A percentile compares a stretch with the other conserved stretches of the same genome.
Evolutionary conservation across 2,113 vertebrate species (phyloP).

Genomic region (Ursus arctos): DNA sequence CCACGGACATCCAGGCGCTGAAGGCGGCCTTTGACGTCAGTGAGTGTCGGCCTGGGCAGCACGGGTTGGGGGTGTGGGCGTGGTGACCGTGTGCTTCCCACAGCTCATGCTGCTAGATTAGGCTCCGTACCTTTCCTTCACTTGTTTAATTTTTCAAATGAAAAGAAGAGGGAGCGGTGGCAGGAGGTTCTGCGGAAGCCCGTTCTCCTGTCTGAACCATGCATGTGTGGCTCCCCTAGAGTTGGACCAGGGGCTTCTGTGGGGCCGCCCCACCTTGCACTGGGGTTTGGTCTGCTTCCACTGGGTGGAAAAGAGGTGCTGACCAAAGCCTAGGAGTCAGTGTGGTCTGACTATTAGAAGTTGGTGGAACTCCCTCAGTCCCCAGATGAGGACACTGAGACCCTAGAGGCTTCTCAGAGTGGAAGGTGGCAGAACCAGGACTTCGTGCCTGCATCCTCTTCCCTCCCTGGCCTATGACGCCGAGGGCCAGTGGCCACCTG

Average conservation of each 20-base stretch:
- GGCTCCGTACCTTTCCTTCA: not conserved
- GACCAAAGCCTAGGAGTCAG: not conserved
- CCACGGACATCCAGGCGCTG: constrained; percentile 97
- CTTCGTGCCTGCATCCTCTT: not conserved
- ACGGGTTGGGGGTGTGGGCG: rapidly evolving
- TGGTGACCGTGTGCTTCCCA: rapidly evolving
- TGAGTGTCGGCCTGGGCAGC: constrained; percentile 87
- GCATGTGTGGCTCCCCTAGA: rapidly evolving
- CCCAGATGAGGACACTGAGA: not conserved
- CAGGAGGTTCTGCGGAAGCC: not conserved
- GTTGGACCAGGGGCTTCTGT: not conserved
- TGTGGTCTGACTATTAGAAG: rapidly evolving
- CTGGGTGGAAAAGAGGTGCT: not conserved
- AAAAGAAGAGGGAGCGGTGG: not conserved
- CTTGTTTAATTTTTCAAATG: not conserved
- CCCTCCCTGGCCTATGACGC: not conserved
- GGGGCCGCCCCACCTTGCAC: no score
- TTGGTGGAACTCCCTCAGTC: not conserved
- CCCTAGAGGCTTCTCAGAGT: not conserved
- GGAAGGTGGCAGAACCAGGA: not conserved
- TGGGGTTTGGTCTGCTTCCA: not conserved
- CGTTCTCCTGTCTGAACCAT: not conserved
- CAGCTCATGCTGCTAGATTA: not conserved
- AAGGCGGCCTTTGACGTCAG: constrained; percentile 98
- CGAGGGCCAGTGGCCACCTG: not conserved